A percentile compares a stretch with the other conserved stretches of the same genome.
Conservation (phyloP, 2,113 vertebrate species). For the Sphaerodactylus townsendi region DNA sequence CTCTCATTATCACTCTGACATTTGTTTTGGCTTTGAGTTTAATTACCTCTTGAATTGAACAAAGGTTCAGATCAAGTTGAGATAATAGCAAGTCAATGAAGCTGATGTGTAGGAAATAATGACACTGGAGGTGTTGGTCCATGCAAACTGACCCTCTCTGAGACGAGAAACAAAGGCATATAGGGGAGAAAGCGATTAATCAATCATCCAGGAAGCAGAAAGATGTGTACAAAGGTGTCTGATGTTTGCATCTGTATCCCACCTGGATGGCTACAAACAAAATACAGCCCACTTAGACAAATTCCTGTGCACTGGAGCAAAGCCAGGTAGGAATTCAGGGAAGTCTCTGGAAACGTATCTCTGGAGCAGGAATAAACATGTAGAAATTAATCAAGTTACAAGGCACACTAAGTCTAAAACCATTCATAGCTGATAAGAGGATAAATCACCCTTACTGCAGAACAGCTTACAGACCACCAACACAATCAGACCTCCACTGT, state of each 20-base stretch:
- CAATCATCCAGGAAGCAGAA: slow-evolving; percentile 44
- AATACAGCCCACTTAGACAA: slow-evolving; percentile 68
- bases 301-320: slow-evolving; percentile 74
- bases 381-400: slow-evolving; percentile 48
- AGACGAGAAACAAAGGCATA: slow-evolving; percentile 54
- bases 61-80: slow-evolving; percentile 66
- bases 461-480: slow-evolving; percentile 16
- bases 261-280: slow-evolving; percentile 72
- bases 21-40: slow-evolving; percentile 77
- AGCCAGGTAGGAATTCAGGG: slow-evolving; percentile 56
- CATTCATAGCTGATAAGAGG: slow-evolving; percentile 37
- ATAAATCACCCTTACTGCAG: slow-evolving; percentile 19
- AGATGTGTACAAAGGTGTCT: slow-evolving; percentile 59
- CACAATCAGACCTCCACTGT: background rate
- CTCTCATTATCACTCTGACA: slow-evolving; percentile 74
- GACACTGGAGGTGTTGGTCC: slow-evolving; percentile 64
- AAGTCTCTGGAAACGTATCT: slow-evolving; percentile 29
- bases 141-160: slow-evolving; percentile 60
- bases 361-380: slow-evolving; percentile 46
- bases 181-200: slow-evolving; percentile 62
- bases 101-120: slow-evolving; percentile 56
- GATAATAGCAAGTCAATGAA: slow-evolving; percentile 62
- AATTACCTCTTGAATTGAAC: slow-evolving; percentile 72
- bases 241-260: slow-evolving; percentile 72
- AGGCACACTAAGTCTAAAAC: slow-evolving; percentile 24